A percentile compares a stretch with the other conserved stretches of the same genome.
Evolutionary conservation across 2,113 vertebrate species (phyloP).

Genomic region (Platycercus adscitus): DNA sequence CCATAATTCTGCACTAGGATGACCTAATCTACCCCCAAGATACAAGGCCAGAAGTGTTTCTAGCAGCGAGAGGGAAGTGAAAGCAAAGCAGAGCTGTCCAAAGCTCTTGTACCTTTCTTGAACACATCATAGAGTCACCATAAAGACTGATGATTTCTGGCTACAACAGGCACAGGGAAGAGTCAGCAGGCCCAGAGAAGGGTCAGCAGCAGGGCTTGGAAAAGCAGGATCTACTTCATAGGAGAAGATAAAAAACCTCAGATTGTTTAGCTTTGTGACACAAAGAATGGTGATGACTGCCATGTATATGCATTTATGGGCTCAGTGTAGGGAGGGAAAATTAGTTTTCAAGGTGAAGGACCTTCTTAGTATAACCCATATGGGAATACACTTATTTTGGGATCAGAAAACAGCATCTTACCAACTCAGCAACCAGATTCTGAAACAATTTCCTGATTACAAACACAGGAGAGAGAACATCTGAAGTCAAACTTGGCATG

Average conservation of each 20-base stretch:
- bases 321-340: neutral
- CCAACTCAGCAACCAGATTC: neutral
- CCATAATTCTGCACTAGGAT: neutral
- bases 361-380: neutral
- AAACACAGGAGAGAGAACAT: neutral
- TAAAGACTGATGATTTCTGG: neutral
- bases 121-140: neutral
- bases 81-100: neutral
- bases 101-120: neutral
- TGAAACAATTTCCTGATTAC: neutral
- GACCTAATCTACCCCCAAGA: neutral
- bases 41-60: neutral
- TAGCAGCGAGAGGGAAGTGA: neutral
- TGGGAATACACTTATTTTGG: neutral
- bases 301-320: neutral
- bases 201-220: neutral
- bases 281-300: neutral
- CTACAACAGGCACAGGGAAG: neutral
- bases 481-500: neutral
- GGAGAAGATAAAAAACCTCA: neutral
- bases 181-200: neutral
- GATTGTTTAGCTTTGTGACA: neutral
- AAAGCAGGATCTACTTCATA: neutral
- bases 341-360: neutral
- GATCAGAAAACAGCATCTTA: neutral